Evolutionary conservation across 2,113 vertebrate species (phyloP).

Genomic region (Sebastes schlegelii): DNA sequence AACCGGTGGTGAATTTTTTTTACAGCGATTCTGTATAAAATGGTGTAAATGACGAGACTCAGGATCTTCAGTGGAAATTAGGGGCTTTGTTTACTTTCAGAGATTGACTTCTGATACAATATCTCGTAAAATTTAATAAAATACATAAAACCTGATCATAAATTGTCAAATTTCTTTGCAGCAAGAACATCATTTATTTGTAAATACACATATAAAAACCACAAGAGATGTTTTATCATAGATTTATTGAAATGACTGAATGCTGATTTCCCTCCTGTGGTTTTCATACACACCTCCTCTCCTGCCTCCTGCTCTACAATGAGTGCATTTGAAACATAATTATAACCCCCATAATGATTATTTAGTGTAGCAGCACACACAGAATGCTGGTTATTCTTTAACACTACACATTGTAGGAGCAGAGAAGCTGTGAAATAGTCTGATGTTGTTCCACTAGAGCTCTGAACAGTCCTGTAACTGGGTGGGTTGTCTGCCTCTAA

Average conservation of each 20-base stretch:
- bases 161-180: background rate
- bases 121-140: background rate
- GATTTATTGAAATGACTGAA: slow-evolving; percentile 28
- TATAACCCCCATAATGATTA: slow-evolving; percentile 13
- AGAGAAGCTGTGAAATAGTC: background rate
- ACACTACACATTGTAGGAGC: background rate
- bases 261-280: slow-evolving; percentile 23
- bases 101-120: background rate
- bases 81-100: background rate
- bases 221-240: background rate
- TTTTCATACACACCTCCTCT: slow-evolving; percentile 22
- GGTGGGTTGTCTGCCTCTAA: background rate
- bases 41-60: background rate
- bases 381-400: slow-evolving; percentile 5
- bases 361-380: background rate
- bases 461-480: background rate
- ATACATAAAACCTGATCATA: background rate
- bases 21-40: background rate
- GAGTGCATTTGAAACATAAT: slow-evolving; percentile 35
- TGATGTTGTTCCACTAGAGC: background rate
- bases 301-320: slow-evolving; percentile 14
- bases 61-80: background rate
- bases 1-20: no score
- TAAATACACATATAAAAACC: slow-evolving; percentile 4
- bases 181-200: slow-evolving; percentile 6